These are phyloP conservation scores for Sardinella longiceps DNA, from an alignment of 2,797 vertebrate genomes.

Conservation along the genomic window DNA sequence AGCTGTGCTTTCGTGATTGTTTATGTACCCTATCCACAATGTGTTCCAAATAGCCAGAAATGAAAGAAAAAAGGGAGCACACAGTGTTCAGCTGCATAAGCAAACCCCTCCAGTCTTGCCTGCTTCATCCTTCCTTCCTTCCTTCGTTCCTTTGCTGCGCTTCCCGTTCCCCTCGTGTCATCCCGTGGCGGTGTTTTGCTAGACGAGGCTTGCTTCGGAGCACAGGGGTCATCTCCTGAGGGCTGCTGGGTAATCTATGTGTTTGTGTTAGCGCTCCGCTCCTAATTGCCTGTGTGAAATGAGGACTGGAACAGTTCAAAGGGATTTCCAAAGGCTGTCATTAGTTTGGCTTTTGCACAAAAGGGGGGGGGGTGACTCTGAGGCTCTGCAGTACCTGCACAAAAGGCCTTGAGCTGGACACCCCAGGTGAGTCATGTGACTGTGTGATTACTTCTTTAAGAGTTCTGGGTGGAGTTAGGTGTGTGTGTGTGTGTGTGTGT, in stretches of 20 bases:
- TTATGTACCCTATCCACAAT: neutral
- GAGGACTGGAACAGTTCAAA: neutral
- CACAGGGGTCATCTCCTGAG: neutral
- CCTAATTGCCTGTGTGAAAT: slow-evolving; percentile 9
- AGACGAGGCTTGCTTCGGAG: neutral
- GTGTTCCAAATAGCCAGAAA: neutral
- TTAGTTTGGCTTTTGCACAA: neutral
- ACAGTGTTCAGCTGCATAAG: neutral
- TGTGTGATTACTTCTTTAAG: too few species aligned
- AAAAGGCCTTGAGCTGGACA: neutral
- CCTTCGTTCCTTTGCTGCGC: neutral
- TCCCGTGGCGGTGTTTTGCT: neutral
- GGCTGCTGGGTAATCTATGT: neutral
- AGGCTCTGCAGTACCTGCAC: neutral
- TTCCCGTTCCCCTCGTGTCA: neutral
- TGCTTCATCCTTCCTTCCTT: neutral
- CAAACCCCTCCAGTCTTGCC: neutral
- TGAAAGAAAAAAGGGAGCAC: neutral
- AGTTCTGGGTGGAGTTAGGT: too few species aligned
- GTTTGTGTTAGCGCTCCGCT: neutral
- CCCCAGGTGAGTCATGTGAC: neutral
- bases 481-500: too few species aligned
- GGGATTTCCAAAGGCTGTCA: neutral
- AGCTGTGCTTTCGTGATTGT: neutral
- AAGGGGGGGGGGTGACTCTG: neutral